A percentile compares a stretch with the other conserved stretches of the same genome.
Conservation (phyloP, 2,797 vertebrate species). For the Pipistrellus nathusii region DNA sequence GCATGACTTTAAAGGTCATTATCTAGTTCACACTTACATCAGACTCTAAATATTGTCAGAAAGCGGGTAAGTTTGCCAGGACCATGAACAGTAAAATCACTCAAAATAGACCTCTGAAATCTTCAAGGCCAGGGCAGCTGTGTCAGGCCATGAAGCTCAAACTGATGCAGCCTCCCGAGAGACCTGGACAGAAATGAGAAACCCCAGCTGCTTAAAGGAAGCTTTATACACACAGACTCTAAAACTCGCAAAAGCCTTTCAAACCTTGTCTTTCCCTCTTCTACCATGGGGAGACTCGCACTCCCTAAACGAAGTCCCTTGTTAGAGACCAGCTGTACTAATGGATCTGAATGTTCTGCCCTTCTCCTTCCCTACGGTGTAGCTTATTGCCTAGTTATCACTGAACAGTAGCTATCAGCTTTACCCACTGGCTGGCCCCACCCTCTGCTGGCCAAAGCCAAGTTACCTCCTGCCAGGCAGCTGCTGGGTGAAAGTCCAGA, state of each 20-base stretch:
- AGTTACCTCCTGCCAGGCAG: constrained; percentile 75
- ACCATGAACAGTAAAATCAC: constrained; percentile 75
- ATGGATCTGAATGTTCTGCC: not conserved
- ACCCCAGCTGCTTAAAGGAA: constrained; percentile 48
- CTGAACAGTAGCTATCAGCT: constrained; percentile 29
- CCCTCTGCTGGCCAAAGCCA: constrained; percentile 61
- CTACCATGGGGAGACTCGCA: not conserved
- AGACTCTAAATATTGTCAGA: constrained; percentile 82
- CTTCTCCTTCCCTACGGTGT: not conserved
- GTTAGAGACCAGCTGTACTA: not conserved
- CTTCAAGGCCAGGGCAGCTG: constrained; percentile 65
- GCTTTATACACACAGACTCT: constrained; percentile 3
- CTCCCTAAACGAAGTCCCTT: not conserved
- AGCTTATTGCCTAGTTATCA: constrained; percentile 4
- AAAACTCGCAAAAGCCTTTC: constrained; percentile 43
- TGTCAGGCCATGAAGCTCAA: not conserved
- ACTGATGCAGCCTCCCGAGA: constrained; percentile 22
- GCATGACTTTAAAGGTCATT: constrained; percentile 79
- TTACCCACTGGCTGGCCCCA: constrained; percentile 54
- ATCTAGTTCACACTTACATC: constrained; percentile 83
- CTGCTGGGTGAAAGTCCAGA: constrained; percentile 82
- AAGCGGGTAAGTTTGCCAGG: constrained; percentile 77
- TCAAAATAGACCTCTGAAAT: constrained; percentile 74
- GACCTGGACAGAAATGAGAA: not conserved
- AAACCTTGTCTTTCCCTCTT: not conserved